A percentile compares a stretch with the other conserved stretches of the same genome.
Conservation (phyloP, 2,888 invertebrate genomes). For the Steinernema carpocapsae region DNA sequence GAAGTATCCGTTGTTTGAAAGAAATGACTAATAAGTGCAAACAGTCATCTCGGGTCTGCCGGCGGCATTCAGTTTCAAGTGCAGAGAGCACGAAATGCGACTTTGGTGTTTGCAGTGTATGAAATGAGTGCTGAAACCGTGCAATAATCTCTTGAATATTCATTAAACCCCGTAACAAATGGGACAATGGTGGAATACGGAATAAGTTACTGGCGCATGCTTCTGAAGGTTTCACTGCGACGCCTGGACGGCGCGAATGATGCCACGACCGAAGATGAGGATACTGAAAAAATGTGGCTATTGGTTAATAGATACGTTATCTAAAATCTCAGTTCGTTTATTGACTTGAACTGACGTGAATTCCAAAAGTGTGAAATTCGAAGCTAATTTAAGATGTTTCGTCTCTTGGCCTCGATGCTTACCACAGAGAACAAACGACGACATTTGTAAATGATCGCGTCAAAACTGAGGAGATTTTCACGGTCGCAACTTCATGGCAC, state of each 20-base stretch:
- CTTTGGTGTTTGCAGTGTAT: background rate
- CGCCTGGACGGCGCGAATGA: constrained; percentile 7
- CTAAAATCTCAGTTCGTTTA: too few relatives aligned
- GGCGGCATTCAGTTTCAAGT: background rate
- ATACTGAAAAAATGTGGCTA: constrained; percentile 15
- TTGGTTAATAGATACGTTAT: too few relatives aligned
- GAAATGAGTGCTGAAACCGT: background rate
- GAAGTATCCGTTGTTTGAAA: constrained; percentile 5
- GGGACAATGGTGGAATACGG: background rate
- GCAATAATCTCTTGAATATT: constrained; percentile 20
- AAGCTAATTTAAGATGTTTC: too few relatives aligned
- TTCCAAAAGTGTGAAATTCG: too few relatives aligned
- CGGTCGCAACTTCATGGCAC: background rate
- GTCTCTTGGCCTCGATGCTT: too few relatives aligned
- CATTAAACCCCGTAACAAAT: background rate
- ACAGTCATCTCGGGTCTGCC: background rate
- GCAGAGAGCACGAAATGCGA: background rate
- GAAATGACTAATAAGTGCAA: constrained; percentile 26
- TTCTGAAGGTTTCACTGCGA: constrained; percentile 11
- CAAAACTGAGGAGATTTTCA: background rate
- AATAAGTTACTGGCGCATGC: constrained; percentile 6
- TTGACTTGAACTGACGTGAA: too few relatives aligned
- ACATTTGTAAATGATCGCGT: too few relatives aligned
- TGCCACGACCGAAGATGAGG: constrained; percentile 29
- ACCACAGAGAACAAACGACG: too few relatives aligned